These are phyloP conservation scores for Artemisiospiza belli DNA, from an alignment of 2,113 vertebrate genomes.

Conservation along the genomic window DNA sequence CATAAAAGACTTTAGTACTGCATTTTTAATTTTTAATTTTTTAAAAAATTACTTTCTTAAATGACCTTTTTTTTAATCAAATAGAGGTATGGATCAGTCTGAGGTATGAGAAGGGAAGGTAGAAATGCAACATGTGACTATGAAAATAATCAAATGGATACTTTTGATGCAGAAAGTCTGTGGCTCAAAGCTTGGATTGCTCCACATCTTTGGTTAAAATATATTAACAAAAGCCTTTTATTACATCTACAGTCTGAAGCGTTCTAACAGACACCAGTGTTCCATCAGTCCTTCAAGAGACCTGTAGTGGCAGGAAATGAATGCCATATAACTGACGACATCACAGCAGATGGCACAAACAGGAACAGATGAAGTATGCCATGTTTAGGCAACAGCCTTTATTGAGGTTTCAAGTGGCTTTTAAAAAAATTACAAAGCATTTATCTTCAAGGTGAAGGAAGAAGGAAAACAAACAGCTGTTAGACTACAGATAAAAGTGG, in stretches of 20 bases:
- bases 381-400: conserved; percentile 82
- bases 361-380: conserved; percentile 79
- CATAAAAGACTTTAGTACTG: conserved; percentile 67
- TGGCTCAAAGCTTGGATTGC: conserved; percentile 81
- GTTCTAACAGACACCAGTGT: conserved; percentile 76
- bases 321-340: conserved; percentile 74
- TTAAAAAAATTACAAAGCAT: conserved; percentile 73
- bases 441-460: conserved; percentile 73
- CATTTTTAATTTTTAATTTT: background rate
- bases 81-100: conserved; percentile 88
- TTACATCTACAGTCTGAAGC: conserved; percentile 80
- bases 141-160: conserved; percentile 68
- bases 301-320: conserved; percentile 79
- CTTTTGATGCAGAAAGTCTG: conserved; percentile 72
- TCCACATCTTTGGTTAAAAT: conserved; percentile 93
- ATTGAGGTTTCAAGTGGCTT: conserved; percentile 81
- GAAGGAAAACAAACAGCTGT: conserved; percentile 69
- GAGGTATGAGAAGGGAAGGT: conserved; percentile 86
- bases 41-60: conserved; percentile 47
- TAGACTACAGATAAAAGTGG: conserved; percentile 69
- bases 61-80: conserved; percentile 81
- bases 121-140: conserved; percentile 73
- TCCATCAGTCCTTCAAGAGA: conserved; percentile 77
- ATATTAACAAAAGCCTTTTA: conserved; percentile 82
- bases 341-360: conserved; percentile 78